Percentiles rank a stretch among this genome's conserved stretches.
These are phyloP conservation scores for Otolemur crassicaudatus DNA, from an alignment of 2,797 vertebrate species.

Conservation along the genomic window DNA sequence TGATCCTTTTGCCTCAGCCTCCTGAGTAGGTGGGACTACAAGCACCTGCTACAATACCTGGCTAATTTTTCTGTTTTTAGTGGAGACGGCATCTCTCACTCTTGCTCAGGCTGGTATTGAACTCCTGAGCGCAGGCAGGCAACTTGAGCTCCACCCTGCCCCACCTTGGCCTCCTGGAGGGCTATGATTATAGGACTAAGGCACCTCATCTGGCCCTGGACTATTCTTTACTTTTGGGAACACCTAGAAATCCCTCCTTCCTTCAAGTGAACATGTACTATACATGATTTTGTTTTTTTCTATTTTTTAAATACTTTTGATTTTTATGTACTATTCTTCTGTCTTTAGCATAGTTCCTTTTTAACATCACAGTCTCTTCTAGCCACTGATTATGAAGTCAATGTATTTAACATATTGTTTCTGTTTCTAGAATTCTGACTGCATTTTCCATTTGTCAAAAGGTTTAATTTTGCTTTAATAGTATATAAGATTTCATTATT, in stretches of 20 bases:
- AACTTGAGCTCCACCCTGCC: too few species aligned
- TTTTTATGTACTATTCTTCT: neutral
- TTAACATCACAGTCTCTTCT: neutral
- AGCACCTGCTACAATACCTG: too few species aligned
- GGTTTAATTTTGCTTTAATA: slow-evolving; percentile 39
- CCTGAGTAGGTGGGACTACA: too few species aligned
- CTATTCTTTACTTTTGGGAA: neutral
- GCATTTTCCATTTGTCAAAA: neutral
- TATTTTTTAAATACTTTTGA: neutral
- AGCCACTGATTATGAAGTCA: neutral
- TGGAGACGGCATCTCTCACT: too few species aligned
- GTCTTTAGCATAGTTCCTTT: neutral
- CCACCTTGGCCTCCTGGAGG: too few species aligned
- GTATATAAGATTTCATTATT: neutral
- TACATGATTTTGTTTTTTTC: neutral
- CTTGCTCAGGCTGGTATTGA: too few species aligned
- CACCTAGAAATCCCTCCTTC: neutral
- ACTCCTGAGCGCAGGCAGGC: too few species aligned
- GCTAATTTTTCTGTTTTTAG: too few species aligned
- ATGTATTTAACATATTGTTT: neutral
- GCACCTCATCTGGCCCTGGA: neutral
- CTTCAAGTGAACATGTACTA: neutral
- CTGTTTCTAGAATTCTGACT: neutral
- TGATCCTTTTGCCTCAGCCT: too few species aligned
- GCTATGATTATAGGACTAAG: too few species aligned